Base-by-base conservation (phyloP, 2,113 vertebrate species). In the Chamaetylas fuelleborni region DNA sequence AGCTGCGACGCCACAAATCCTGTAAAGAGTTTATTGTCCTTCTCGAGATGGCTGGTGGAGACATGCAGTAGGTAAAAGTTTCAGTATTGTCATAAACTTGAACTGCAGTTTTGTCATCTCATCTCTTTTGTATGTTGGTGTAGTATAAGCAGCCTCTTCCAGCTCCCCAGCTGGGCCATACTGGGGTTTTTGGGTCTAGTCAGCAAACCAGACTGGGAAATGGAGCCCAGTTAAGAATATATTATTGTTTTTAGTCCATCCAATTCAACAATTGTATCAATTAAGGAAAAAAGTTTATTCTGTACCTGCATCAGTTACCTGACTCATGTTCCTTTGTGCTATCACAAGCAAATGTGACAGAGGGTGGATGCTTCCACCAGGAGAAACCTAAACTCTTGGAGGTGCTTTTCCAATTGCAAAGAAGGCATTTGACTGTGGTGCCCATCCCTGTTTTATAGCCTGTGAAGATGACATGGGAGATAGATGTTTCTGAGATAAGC, bases 401-500 rank as follows among this genome's bases (percentile, higher is more conserved):
- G 64, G 38, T 60, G 23, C 61, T 95, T 73, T 91, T 86, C 57
- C 0, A 1, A 9, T 83, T 70, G 64, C 56, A 64, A 38, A 58
- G 80, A 34, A 38, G n/a, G 48, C 51, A 67, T 90, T 77, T 90
- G 67, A 60, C 69, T 81, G 54, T 70, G 69, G 34, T 93, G 94
- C 86, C 86, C 9, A 12, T 70, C 94, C 94, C 91, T 92, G 61
- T 91, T 94, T 96, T 94, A 93, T 73, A 67, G 88, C 94, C 56
- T 88, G 76, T 48, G 69, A 78, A 88, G 80, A 81, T 0, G 6
- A 42, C 64, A 77, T 43, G 66, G 34, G 57, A 86, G 92, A 89
- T 84, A 56, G 93, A 96, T 94, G 48, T 83, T 88, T 64, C 51
- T 34, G 14, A 90, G 94, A 97, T 97, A 96, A 93, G 40, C 24